These are phyloP conservation scores for Solenopsis invicta DNA, from an alignment of 1,140 invertebrate genomes.

Conservation along the genomic window DNA sequence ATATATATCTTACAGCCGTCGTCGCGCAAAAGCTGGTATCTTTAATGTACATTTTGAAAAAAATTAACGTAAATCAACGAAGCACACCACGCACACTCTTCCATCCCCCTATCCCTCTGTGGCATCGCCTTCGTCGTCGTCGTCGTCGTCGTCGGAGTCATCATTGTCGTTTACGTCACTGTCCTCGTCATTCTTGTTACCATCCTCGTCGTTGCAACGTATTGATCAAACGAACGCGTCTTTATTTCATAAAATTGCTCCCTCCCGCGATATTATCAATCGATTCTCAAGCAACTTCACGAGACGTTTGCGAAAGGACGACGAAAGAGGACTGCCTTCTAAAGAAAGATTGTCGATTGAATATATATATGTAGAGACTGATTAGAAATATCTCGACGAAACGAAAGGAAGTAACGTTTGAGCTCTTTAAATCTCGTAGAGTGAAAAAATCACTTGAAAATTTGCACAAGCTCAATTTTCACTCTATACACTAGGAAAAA, in stretches of 20 bases:
- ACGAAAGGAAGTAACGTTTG: neutral
- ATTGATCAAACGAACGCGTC: conserved; percentile 56
- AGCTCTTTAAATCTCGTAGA: neutral
- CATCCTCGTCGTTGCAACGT: conserved; percentile 51
- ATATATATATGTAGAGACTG: neutral
- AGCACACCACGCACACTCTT: conserved; percentile 73
- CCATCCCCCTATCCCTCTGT: conserved; percentile 53
- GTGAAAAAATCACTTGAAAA: too few relatives aligned
- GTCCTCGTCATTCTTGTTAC: neutral
- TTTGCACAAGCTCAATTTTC: too few relatives aligned
- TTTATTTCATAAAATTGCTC: conserved; percentile 24
- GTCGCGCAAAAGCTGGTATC: conserved; percentile 75
- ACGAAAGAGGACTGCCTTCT: conserved; percentile 9
- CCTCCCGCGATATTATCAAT: conserved; percentile 38
- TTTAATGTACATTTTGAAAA: conserved; percentile 71
- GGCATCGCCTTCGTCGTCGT: neutral
- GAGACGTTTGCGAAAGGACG: conserved; percentile 35
- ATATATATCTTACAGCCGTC: conserved; percentile 77
- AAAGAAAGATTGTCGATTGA: neutral
- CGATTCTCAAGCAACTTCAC: conserved; percentile 44
- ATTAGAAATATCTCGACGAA: conserved; percentile 7
- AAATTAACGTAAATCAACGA: conserved; percentile 73
- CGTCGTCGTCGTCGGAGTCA: neutral
- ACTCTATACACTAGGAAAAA: too few relatives aligned
- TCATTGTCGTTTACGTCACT: neutral